Conservation (phyloP, 2,113 vertebrate genomes). For the Petrocephalus zakoni region DNA sequence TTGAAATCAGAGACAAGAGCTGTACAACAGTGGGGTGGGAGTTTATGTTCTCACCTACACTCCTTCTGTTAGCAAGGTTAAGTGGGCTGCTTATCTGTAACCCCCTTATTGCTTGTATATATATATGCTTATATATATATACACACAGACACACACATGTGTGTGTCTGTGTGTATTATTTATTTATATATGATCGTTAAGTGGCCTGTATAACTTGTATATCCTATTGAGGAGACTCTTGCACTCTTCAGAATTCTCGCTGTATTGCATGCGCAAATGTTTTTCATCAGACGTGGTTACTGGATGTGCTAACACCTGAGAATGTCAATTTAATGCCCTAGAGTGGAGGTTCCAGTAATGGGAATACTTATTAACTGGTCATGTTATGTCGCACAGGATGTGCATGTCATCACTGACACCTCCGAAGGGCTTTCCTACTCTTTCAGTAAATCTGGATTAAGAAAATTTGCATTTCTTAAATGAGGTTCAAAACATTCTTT, state of each 20-base stretch:
- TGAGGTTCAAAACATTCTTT: neutral
- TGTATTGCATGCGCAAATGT: neutral
- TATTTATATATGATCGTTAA: neutral
- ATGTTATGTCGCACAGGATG: neutral
- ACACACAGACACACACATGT: no score
- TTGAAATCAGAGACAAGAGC: neutral
- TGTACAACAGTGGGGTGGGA: neutral
- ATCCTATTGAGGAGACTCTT: neutral
- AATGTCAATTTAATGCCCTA: neutral
- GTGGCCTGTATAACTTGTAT: neutral
- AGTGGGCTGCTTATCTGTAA: neutral
- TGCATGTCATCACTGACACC: neutral
- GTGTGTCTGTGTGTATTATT: no score
- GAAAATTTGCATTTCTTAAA: neutral
- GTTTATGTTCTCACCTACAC: neutral
- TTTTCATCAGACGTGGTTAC: neutral
- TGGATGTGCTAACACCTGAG: neutral
- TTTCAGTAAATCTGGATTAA: neutral
- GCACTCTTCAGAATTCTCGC: neutral
- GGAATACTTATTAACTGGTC: neutral
- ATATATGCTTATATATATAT: no score
- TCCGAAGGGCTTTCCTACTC: neutral
- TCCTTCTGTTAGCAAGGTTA: neutral
- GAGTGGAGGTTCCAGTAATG: neutral
- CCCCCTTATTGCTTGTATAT: neutral